These are phyloP conservation scores for Pantherophis vulpinus DNA, from an alignment of 2,797 vertebrate genomes.

Conservation along the genomic window DNA sequence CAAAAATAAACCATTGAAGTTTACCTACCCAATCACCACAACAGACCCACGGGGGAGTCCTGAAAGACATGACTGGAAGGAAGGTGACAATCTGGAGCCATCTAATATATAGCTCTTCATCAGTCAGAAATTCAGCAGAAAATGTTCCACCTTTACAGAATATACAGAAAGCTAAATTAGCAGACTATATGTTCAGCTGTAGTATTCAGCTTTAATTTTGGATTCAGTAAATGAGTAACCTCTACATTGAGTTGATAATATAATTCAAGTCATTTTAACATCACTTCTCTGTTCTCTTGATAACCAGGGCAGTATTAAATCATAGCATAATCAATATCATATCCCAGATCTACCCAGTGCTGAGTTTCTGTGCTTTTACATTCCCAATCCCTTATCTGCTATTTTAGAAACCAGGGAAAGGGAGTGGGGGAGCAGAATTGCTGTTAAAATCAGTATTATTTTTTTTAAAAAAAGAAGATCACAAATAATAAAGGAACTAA, in stretches of 20 bases:
- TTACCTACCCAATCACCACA: constrained; percentile 78
- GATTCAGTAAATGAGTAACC: neutral
- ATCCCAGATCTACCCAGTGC: neutral
- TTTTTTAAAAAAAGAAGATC: neutral
- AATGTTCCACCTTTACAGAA: constrained; percentile 79
- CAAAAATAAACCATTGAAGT: fast-evolving
- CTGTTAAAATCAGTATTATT: neutral
- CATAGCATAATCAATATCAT: neutral
- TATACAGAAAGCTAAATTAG: neutral
- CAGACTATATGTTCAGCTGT: neutral
- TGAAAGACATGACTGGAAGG: constrained; percentile 87
- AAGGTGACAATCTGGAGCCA: constrained; percentile 88
- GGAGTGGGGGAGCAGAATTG: neutral
- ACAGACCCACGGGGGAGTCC: constrained; percentile 84
- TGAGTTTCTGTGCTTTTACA: neutral
- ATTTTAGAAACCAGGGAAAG: neutral
- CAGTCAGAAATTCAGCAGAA: constrained; percentile 67
- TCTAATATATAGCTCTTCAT: constrained; percentile 86
- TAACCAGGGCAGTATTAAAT: neutral
- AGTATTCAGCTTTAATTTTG: neutral
- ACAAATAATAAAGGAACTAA: neutral
- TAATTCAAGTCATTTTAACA: neutral
- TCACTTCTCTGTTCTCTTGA: neutral
- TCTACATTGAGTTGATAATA: neutral
- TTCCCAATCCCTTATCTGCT: neutral